Conservation (phyloP, 2,113 vertebrate genomes). For the Bubo scandiacus region DNA sequence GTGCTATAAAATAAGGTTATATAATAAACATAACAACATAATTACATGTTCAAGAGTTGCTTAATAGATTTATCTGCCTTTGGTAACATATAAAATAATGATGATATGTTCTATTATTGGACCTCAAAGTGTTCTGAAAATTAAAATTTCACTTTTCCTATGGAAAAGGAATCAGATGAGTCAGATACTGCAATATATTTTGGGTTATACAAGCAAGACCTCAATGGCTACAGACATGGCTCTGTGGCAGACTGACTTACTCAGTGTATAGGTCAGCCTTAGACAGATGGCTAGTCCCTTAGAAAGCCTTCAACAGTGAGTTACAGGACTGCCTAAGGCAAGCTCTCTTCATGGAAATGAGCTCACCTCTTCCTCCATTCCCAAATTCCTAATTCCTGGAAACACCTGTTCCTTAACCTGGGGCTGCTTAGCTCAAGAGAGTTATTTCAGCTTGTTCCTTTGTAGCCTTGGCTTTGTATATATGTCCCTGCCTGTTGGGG, state of each 20-base stretch:
- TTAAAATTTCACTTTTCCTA: not conserved
- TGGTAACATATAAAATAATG: not conserved
- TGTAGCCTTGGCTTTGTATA: not conserved
- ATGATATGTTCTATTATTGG: not conserved
- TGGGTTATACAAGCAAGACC: not conserved
- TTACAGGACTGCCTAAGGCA: conserved; percentile 36
- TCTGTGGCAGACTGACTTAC: not conserved
- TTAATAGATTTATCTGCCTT: not conserved
- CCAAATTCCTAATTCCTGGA: conserved; percentile 37
- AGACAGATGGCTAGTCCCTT: conserved; percentile 36
- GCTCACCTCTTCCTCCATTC: conserved; percentile 3
- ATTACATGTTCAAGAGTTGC: not conserved
- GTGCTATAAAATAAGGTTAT: not conserved
- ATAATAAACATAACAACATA: not conserved
- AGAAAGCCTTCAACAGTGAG: conserved; percentile 33
- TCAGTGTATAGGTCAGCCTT: conserved; percentile 22
- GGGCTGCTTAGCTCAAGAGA: not conserved
- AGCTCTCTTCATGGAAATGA: conserved; percentile 22
- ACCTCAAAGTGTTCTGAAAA: not conserved
- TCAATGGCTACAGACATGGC: not conserved
- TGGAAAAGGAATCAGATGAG: not conserved
- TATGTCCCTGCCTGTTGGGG: not conserved
- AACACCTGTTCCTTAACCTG: conserved; percentile 57
- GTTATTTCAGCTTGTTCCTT: not conserved
- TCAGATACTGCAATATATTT: not conserved